Conservation (phyloP, 2,797 vertebrate species). For the Pithecia hirsuta region DNA sequence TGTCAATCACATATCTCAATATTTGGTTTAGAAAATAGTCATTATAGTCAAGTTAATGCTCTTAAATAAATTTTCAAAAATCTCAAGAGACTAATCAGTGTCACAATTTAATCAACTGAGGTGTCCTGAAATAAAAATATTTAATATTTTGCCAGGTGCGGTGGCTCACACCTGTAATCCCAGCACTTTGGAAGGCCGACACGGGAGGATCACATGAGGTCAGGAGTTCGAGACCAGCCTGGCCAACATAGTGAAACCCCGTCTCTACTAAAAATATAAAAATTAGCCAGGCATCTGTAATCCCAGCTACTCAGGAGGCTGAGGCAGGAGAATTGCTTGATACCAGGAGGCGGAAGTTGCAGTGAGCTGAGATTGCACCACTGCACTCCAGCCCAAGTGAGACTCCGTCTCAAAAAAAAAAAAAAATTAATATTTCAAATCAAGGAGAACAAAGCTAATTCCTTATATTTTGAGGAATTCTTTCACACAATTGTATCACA, state of each 20-base stretch:
- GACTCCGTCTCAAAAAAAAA: background rate
- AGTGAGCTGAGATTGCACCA: background rate
- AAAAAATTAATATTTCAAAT: slow-evolving; percentile 43
- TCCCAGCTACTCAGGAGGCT: background rate
- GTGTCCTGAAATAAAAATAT: slow-evolving; percentile 19
- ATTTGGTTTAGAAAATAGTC: background rate
- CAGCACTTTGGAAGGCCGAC: background rate
- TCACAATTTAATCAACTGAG: background rate
- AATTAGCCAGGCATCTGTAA: background rate
- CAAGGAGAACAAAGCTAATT: background rate
- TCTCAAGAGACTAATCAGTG: background rate
- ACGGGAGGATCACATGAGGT: background rate
- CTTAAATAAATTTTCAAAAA: slow-evolving; percentile 36
- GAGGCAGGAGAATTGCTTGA: background rate
- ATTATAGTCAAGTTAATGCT: background rate
- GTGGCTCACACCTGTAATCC: background rate
- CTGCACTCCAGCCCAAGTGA: background rate
- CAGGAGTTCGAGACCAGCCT: background rate
- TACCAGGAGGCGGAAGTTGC: background rate
- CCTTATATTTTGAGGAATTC: slow-evolving; percentile 31
- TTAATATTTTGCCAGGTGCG: background rate
- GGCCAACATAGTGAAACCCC: background rate
- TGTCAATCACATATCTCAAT: background rate
- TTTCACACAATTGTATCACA: background rate
- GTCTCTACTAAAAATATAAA: background rate